Evolutionary conservation across 2,888 invertebrate species (phyloP), one percentile per base, ranked within the genome.

Genomic region (Microctonus aethiopoides): DNA sequence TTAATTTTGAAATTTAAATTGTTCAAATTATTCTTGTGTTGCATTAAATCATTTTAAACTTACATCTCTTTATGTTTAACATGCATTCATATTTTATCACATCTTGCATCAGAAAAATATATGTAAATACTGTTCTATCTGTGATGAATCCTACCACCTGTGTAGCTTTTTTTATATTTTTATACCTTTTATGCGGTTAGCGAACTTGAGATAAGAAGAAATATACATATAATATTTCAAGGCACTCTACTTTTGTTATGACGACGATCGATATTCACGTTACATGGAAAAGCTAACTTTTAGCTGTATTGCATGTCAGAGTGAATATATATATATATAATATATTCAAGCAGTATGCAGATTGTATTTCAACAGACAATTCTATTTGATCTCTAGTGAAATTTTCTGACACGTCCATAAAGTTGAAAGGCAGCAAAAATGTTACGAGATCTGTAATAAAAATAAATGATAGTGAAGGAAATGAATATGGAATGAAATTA

Each of bases 211-310:
- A 63, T 63, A 56, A 41, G 16, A 41, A 62, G 51, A 56, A 22
- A 63, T 63, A 68, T 29, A 5, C 29, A 29, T 63, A 68, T 57
- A 57, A 68, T 59, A 64, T 59, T 64, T 69, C 36, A 69, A 59
- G 59, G 16, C 34, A 24, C 16, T 62, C 46, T 59, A 61, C 56
- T 22, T 46, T 46, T n/a, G 16, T n/a, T 1, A 7, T 46, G 16
- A 46, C 7, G 24, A 46, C 46, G 64, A 69, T 69, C 68, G 51
- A 69, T 69, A 69, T 59, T n/a, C 32, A 51, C 64, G 29, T 61
- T 51, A 22, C 54, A 39, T 41, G 36, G 46, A 57, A 68, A 68
- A 63, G 46, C 63, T 22, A 69, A 69, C 57, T 69, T 59, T 26
- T n/a, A 59, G 46, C 20, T 41, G 29, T 46, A 24, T 32, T 32